Evolutionary conservation across 2,888 invertebrate genomes (phyloP), one percentile per base, ranked within the genome.

Genomic region (Exocentrus adspersus): DNA sequence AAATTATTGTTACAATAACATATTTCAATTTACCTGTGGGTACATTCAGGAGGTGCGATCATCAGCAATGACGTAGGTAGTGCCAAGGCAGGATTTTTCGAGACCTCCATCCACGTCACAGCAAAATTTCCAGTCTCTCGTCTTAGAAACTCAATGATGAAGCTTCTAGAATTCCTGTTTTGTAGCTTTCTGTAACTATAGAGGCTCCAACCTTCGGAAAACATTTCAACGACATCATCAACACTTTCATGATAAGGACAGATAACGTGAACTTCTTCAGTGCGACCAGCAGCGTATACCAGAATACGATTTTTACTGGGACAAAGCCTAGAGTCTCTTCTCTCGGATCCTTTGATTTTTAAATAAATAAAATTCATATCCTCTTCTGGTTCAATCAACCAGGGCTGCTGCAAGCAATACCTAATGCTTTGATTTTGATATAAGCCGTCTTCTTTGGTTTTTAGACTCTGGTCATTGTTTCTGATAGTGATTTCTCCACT

Each of bases 41-140:
- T 88, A 76, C 91, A 92, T 72, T 91, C 90, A n/a, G 89, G 87
- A 20, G 86, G 84, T 53, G 85, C 84, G 51, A 86, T 86, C 74
- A 87, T 86, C 41, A 84, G 77, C 68, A 84, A 78, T 1, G 83
- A 82, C 62, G 76, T 87, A 78, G 83, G 82, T 48, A 75, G 84
- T 72, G 81, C 86, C 79, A 81, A 82, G 71, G 83, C 87, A 76
- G 88, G 87, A 75, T 89, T 87, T 77, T 88, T 92, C 67, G 90
- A 90, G 24, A 92, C 87, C 73, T 92, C 91, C 83, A 92, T 90
- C 92, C 92, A 92, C 72, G 89, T 90, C 50, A 92, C 89, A 37
- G 87, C 87, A 80, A 92, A 92, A 78, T 87, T 89, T 0, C 91
- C 91, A 12, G 88, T 87, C 76, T 92, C 91, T 51, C 88, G 86